phyloP scores from a whole-genome alignment of 2,113 vertebrate genomes.

The Atlantisia rogersi region DNA sequence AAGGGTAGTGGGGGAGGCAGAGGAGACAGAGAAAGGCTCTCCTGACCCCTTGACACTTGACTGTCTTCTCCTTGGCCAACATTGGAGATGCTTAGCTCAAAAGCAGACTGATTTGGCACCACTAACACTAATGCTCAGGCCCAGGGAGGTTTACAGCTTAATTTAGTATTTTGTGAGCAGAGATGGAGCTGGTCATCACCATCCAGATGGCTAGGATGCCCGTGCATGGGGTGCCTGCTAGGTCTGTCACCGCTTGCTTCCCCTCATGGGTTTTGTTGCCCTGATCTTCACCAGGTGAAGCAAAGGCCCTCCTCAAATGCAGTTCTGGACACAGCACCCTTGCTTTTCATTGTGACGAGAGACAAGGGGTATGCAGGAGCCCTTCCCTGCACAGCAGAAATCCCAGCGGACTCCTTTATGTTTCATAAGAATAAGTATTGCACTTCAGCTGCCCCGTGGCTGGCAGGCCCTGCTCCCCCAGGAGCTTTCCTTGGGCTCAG shows the following conservation, averaged over 20 bases:
- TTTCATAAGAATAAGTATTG: not conserved
- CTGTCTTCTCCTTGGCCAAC: not conserved
- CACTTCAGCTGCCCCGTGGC: not conserved
- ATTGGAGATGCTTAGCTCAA: not conserved
- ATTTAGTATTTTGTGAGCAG: not conserved
- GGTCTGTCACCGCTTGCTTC: not conserved
- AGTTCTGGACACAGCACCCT: not conserved
- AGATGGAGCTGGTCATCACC: not conserved
- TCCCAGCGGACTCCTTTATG: not conserved
- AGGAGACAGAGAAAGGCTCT: not conserved
- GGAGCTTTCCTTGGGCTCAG: fast-evolving
- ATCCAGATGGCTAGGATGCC: not conserved
- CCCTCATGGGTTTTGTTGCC: not conserved
- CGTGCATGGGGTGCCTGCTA: fast-evolving
- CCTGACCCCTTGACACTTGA: too few relatives aligned
- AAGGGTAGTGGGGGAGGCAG: not conserved
- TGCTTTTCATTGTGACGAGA: not conserved
- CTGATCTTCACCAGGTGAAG: too few relatives aligned
- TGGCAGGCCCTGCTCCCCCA: not conserved
- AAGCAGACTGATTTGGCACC: not conserved
- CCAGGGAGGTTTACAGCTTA: not conserved
- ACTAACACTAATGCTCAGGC: not conserved
- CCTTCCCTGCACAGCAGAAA: not conserved
- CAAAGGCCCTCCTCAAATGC: not conserved
- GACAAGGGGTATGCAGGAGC: not conserved